Base-by-base conservation (phyloP, 2,797 vertebrate genomes). In the Arctocebus calabarensis region DNA sequence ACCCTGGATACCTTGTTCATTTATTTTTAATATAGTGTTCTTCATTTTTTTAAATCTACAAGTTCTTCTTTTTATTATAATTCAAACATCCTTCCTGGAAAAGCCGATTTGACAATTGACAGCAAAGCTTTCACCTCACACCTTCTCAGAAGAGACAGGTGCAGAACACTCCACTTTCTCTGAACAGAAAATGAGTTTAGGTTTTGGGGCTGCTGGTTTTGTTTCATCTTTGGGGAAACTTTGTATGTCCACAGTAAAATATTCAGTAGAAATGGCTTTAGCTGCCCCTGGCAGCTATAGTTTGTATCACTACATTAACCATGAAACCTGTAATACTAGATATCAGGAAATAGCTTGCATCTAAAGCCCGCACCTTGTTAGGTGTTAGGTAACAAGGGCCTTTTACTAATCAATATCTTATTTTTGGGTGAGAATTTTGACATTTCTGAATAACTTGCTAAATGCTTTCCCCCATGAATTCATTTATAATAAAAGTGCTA, bases 21-120 rank as follows among this genome's bases (percentile, higher is more conserved):
- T 97, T 98, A 94, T 97, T 94, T 91, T 83, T 97, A 96, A 97
- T 96, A 81, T 25, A 40, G 48, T 86, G 97, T 98, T 97, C 81
- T 97, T 97, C 90, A 96, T 98, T 98, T 95, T 97, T 68, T 1
- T 37, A 87, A 95, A 97, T 95, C 94, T 73, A 91, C 59, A 95
- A 91, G 81, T 97, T 98, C 17, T 55, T 84, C 79, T 98, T 97
- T 96, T 71, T 96, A 91, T 96, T 97, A 96, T 96, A 98, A 97
- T 94, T 97, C 94, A 97, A 98, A 97, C 75, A 95, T 92, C 79
- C 96, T 96, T 97, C 66, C 83, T 96, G 78, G 88, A 83, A 98
- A 96, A 98, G 82, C 75, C 97, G 96, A 97, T 97, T 97, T 98
- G 95, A 98, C 96, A 97, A 97, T 94, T 95, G 89, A 95, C 43